Conservation (phyloP, 2,113 vertebrate species). For the Neoarius graeffei region DNA sequence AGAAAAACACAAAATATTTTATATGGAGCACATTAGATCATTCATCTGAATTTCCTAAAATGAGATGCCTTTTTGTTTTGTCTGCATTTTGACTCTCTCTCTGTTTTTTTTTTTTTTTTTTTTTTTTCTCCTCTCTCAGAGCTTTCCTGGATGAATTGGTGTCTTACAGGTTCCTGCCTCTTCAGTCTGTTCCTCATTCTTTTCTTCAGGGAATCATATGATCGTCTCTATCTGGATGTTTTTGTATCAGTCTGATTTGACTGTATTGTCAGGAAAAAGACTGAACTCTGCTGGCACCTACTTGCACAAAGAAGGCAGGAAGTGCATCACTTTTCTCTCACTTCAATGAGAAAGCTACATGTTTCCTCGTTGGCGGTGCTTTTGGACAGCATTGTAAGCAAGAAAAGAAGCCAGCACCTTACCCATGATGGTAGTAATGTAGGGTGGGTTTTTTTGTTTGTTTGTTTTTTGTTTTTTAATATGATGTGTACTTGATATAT, state of each 20-base stretch:
- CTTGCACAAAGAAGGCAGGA: conserved; percentile 60
- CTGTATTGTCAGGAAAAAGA: neutral
- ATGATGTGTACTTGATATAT: conserved; percentile 9
- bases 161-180: conserved; percentile 90
- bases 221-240: conserved; percentile 96
- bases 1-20: neutral
- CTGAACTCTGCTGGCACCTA: neutral
- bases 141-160: conserved; percentile 98
- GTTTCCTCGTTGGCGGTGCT: conserved; percentile 37
- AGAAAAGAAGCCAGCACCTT: conserved; percentile 6
- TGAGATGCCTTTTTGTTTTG: neutral
- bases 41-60: conserved; percentile 8
- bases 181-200: conserved; percentile 93
- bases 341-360: conserved; percentile 19
- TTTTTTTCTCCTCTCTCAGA: conserved; percentile 83
- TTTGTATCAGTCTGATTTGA: conserved; percentile 86
- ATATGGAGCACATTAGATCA: neutral
- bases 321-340: conserved; percentile 32
- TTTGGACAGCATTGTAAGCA: conserved; percentile 40
- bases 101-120: no score
- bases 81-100: neutral
- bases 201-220: conserved; percentile 96
- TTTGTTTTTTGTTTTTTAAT: neutral
- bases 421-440: neutral
- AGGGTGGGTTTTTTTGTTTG: neutral